Evolutionary conservation across 2,113 vertebrate genomes (phyloP).

Genomic region (Puffinus mauretanicus): DNA sequence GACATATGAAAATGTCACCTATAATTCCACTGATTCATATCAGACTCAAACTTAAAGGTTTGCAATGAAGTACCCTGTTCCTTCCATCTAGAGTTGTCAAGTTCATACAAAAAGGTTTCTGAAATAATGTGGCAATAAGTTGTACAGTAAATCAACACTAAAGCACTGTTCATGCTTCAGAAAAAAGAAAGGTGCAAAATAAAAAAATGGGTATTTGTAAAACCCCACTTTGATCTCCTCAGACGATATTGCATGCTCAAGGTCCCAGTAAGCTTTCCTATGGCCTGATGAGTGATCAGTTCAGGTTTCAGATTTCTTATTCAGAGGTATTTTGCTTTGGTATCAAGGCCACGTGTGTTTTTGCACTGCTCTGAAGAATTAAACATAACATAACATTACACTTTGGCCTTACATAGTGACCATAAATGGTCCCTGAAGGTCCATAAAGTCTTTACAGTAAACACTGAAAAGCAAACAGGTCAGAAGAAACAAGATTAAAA

Average conservation of each 20-base stretch:
- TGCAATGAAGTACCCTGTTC: background rate
- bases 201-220: background rate
- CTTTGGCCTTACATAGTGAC: background rate
- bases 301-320: constrained; percentile 10
- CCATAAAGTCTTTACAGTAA: background rate
- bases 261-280: background rate
- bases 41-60: background rate
- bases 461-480: constrained; percentile 23
- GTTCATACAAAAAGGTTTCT: background rate
- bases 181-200: background rate
- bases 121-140: rapidly evolving
- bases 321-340: background rate
- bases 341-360: background rate
- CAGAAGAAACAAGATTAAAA: background rate
- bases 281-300: background rate
- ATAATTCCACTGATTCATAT: background rate
- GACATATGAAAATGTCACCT: background rate
- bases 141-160: background rate
- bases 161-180: background rate
- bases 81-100: background rate
- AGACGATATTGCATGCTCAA: rapidly evolving
- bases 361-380: background rate
- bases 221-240: background rate
- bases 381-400: background rate
- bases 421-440: background rate